Conservation (phyloP, 2,113 vertebrate genomes). For the Noctilio leporinus region DNA sequence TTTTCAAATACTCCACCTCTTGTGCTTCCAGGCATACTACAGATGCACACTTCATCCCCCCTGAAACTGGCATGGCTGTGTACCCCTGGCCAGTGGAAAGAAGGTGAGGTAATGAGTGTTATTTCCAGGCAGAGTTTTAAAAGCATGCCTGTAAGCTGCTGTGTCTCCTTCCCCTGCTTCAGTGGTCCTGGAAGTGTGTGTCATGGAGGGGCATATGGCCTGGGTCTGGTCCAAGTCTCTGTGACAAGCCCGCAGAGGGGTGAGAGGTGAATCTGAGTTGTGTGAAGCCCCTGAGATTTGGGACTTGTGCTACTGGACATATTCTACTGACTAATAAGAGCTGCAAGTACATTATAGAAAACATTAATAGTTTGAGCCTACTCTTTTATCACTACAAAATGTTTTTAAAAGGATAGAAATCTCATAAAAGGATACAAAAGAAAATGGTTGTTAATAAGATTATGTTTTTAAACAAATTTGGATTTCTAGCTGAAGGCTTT, state of each 20-base stretch:
- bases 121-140: neutral
- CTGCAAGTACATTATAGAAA: neutral
- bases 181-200: neutral
- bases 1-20: neutral
- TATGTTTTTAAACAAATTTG: neutral
- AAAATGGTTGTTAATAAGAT: neutral
- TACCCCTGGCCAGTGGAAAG: neutral
- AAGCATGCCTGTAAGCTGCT: neutral
- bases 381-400: neutral
- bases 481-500: neutral
- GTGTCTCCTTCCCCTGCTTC: neutral
- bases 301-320: neutral
- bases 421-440: neutral
- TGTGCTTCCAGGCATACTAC: neutral
- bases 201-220: fast-evolving
- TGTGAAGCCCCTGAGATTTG: neutral
- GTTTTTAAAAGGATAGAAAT: neutral
- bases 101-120: neutral
- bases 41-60: neutral
- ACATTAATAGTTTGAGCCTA: neutral
- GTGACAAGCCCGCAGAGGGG: neutral
- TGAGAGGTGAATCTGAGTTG: neutral
- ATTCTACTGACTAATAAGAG: neutral
- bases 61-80: neutral
- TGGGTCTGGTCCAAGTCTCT: neutral